These are phyloP conservation scores for Bombus confusus DNA, from an alignment of 1,140 invertebrate species.

Conservation along the genomic window DNA sequence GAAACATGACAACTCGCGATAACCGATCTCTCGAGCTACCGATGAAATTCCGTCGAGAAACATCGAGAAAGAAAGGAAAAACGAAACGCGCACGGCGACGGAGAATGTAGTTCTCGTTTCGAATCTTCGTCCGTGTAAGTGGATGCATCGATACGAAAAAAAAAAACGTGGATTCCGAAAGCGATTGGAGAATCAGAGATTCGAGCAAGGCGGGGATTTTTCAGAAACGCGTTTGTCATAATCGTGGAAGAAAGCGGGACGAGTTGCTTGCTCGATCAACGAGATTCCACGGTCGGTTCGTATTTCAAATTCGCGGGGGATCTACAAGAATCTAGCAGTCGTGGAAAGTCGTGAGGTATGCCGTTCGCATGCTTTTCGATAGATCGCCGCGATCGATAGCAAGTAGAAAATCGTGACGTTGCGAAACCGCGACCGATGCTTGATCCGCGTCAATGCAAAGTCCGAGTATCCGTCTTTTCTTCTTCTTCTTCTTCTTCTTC, in stretches of 20 bases:
- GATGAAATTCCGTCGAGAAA: background rate
- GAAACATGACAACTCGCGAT: background rate
- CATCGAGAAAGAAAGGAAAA: background rate
- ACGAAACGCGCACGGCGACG: background rate
- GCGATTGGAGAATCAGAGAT: background rate
- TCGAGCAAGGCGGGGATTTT: background rate
- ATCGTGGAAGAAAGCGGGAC: background rate
- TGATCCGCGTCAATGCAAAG: slow-evolving; percentile 51
- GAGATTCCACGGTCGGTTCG: slow-evolving; percentile 2
- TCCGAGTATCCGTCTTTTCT: slow-evolving; percentile 6
- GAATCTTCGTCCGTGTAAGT: background rate
- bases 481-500: background rate
- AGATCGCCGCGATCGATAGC: slow-evolving; percentile 46
- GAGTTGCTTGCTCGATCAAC: background rate
- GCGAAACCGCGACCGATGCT: slow-evolving; percentile 17
- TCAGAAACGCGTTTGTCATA: slow-evolving; percentile 10
- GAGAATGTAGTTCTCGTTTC: background rate
- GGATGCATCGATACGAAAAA: background rate
- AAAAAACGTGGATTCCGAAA: background rate
- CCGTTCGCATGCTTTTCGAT: slow-evolving; percentile 28
- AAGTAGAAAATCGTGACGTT: slow-evolving; percentile 47
- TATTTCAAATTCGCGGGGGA: slow-evolving; percentile 43
- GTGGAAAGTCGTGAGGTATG: slow-evolving; percentile 33
- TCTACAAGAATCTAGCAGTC: slow-evolving; percentile 29
- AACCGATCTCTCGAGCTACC: background rate